These are phyloP conservation scores for Leistus spinibarbis DNA, from an alignment of 2,888 invertebrate genomes.

Conservation along the genomic window DNA sequence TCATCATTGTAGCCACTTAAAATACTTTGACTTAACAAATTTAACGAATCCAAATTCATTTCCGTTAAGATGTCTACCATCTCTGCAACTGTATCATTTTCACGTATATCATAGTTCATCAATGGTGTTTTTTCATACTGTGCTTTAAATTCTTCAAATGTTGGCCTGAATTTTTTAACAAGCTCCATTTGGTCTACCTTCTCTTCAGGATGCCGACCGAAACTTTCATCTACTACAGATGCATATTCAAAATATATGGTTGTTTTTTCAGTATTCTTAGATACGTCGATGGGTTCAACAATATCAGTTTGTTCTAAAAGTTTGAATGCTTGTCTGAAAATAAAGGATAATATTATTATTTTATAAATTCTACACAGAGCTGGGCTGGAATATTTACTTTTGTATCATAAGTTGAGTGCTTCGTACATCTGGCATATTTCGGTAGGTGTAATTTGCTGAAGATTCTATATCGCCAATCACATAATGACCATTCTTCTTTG, in stretches of 20 bases:
- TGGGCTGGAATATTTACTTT: conserved; percentile 1
- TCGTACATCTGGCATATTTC: background rate
- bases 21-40: background rate
- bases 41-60: background rate
- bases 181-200: background rate
- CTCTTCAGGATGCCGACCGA: background rate
- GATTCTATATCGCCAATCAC: background rate
- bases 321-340: background rate
- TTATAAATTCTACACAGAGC: background rate
- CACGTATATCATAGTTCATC: background rate
- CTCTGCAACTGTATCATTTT: background rate
- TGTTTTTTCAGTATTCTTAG: background rate
- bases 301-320: background rate
- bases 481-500: background rate
- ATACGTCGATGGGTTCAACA: background rate
- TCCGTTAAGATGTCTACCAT: background rate
- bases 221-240: background rate
- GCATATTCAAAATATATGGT: background rate
- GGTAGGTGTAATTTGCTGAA: background rate
- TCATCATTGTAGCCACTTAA: background rate
- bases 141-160: background rate
- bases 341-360: too few relatives aligned
- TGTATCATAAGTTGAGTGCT: background rate
- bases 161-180: background rate
- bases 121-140: background rate